phyloP scores from a whole-genome alignment of 2,888 invertebrate genomes.

The Rotaria macrura region DNA sequence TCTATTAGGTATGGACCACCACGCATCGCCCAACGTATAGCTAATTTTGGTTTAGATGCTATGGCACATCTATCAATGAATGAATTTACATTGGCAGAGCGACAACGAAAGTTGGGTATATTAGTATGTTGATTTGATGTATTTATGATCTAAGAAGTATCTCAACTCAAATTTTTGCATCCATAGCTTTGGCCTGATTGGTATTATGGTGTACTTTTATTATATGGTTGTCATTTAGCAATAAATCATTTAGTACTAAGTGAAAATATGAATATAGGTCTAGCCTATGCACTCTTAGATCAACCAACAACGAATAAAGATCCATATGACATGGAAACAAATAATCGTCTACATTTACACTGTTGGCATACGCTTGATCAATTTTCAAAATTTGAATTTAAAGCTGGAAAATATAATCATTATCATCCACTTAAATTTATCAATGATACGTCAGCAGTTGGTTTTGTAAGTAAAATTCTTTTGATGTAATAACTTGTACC shows the following conservation, averaged over 20 bases:
- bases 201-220: constrained; percentile 29
- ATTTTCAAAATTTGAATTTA: constrained; percentile 33
- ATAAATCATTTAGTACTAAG: constrained; percentile 27
- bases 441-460: neutral
- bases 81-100: constrained; percentile 28
- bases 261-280: constrained; percentile 10
- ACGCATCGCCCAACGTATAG: neutral
- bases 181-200: constrained; percentile 32
- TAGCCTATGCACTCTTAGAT: constrained; percentile 6
- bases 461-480: neutral
- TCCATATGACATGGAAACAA: neutral
- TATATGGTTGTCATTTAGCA: constrained; percentile 22
- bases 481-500: no score
- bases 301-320: neutral
- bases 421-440: neutral
- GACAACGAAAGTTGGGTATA: constrained; percentile 21
- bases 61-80: constrained; percentile 26
- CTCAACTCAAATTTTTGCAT: neutral
- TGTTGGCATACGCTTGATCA: constrained; percentile 19
- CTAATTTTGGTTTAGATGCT: constrained; percentile 20
- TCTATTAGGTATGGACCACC: neutral
- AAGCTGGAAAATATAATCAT: constrained; percentile 24
- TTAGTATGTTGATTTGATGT: neutral
- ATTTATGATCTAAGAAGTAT: neutral
- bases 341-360: constrained; percentile 25